Percentiles rank a stretch among this genome's conserved stretches.
phyloP scores from a whole-genome alignment of 2,797 vertebrate species.

The Brotula barbata region DNA sequence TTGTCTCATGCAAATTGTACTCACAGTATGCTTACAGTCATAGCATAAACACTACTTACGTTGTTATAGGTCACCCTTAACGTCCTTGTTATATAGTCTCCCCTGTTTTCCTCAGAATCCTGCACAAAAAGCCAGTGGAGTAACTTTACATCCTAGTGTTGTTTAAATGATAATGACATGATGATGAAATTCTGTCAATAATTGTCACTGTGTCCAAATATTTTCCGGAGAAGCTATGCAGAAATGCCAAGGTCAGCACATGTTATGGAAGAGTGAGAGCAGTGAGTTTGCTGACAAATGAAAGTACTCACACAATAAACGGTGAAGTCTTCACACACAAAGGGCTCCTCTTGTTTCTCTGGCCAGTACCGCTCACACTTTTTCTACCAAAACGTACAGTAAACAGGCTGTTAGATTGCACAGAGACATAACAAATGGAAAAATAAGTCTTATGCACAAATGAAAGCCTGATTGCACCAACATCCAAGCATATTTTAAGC shows the following conservation, averaged over 20 bases:
- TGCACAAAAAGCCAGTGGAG: constrained; percentile 51
- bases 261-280: background rate
- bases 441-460: background rate
- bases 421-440: background rate
- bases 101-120: constrained; percentile 87
- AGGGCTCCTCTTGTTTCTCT: constrained; percentile 65
- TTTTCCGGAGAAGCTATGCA: background rate
- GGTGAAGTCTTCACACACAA: constrained; percentile 83
- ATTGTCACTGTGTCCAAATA: background rate
- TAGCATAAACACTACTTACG: constrained; percentile 68
- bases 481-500: background rate
- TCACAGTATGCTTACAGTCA: constrained; percentile 13
- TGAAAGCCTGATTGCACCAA: background rate
- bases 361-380: constrained; percentile 97
- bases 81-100: constrained; percentile 86
- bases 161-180: background rate
- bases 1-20: constrained; percentile 18
- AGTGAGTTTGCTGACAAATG: constrained; percentile 43
- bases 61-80: constrained; percentile 76
- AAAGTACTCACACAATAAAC: constrained; percentile 87
- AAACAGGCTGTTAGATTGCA: background rate
- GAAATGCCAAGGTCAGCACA: constrained; percentile 17
- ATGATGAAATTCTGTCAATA: too few relatives aligned
- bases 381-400: constrained; percentile 79
- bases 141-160: background rate